Evolutionary conservation across 2,113 vertebrate genomes (phyloP), one percentile per base, ranked within the genome.

Genomic region (Cisticola juncidis): DNA sequence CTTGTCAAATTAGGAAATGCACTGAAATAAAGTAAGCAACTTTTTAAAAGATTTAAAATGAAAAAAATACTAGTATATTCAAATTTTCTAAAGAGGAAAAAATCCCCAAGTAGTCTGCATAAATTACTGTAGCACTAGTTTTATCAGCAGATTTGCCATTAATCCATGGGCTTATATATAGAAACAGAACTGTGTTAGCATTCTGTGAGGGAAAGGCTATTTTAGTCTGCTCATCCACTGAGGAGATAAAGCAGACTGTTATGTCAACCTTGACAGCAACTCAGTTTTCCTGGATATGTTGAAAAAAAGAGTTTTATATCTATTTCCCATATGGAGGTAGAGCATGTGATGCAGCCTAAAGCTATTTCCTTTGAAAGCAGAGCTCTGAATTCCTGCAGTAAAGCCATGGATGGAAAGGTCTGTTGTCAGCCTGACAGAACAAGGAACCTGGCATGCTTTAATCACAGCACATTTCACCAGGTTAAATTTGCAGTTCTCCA

Each of bases 281-380:
- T 76, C 73, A 26, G 44, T 91, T 90, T 95, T 88, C 82, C 71
- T 90, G 74, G 85, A 45, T 85, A 69, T 77, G 53, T 45, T 70
- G 71, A 81, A 95, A 94, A 77, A 88, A 96, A 86, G 35, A 51
- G 19, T 60, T 97, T 95, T 90, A 28, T 94, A 93, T 80, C 81
- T 73, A 20, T 87, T 90, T 70, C 65, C 73, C 84, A 94, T 95
- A 95, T 94, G 91, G 89, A 95, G 40, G 15, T 48, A 84, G 56
- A 68, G 68, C 65, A 81, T 86, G 56, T 94, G 77, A 87, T 74
- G 73, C 65, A 94, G 89, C 81, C 83, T 79, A 65, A 91, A 95
- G 95, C 80, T 53, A 56, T 85, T 91, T 94, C 86, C 77, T 94
- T 94, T 96, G 96, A 95, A 96, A 95, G 92, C 70, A 92, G 78